Evolutionary conservation across 2,113 vertebrate species (phyloP), one percentile per base, ranked within the genome.

Genomic region (Gorsachius goisagi): DNA sequence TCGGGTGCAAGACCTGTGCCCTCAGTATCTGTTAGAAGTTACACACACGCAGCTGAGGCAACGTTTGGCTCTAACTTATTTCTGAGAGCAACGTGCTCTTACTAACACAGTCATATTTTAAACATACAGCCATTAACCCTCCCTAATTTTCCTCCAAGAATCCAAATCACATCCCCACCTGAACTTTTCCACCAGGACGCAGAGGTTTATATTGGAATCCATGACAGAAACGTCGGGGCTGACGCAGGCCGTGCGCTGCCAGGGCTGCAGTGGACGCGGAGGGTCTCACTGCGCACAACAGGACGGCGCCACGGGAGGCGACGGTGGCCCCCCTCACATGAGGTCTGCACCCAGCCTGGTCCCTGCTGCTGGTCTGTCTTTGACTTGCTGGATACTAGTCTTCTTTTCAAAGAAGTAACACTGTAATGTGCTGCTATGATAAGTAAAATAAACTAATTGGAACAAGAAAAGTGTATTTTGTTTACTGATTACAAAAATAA

Each of bases 291-390:
- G 69, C 4, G 3, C 10, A 23, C n/a, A 33, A 6, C 10, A 37
- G 52, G 73, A 47, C 5, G 12, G 47, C 41, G 84, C 56, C 28
- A 15, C 0, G 0, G 77, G 72, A 49, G 20, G 30, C 0, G 5
- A 30, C 23, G 3, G 16, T 9, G n/a, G 20, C 3, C 12, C 18
- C 53, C 10, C 10, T 56, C 6, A 13, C 18, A 15, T 0, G 0
- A 56, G 37, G 12, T 30, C 44, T 30, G 33, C 13, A 8, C 32
- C 30, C 50, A 77, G 67, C 28, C 41, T 5, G 0, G 12, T 11
- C 33, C 69, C 37, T 14, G 19, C 55, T 26, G 27, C 37, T 24
- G 0, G 0, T 15, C 37, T 62, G 2, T 4, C 79, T 62, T 53
- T 26, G 41, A 20, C 47, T 58, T 72, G 37, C 60, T 49, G n/a